Evolutionary conservation across 2,797 vertebrate genomes (phyloP).

Genomic region (Phataginus tetradactyla): DNA sequence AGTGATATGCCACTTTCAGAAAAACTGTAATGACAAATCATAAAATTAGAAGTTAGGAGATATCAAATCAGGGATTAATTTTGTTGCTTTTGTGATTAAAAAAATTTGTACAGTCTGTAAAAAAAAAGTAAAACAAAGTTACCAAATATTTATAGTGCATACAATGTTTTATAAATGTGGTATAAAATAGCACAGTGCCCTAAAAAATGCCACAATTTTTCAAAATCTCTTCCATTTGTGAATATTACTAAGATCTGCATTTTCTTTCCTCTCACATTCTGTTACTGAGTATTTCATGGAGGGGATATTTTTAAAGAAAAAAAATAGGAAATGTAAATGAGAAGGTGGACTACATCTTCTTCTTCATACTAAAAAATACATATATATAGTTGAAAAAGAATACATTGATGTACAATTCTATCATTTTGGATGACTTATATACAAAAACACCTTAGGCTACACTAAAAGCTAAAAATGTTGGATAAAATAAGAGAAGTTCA

Average conservation of each 20-base stretch:
- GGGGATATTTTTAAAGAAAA: background rate
- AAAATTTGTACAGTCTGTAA: background rate
- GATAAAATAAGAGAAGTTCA: background rate
- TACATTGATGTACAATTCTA: background rate
- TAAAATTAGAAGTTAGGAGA: slow-evolving; percentile 2
- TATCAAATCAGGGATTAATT: slow-evolving; percentile 21
- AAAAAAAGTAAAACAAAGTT: slow-evolving; percentile 27
- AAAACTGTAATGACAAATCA: background rate
- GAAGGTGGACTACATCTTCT: background rate
- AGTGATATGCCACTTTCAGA: background rate
- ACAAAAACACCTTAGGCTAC: background rate
- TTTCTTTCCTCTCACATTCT: background rate
- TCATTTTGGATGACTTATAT: background rate
- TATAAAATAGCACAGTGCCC: background rate
- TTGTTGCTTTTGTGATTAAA: slow-evolving; percentile 1
- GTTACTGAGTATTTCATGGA: background rate
- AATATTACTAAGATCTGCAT: background rate
- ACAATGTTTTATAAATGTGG: background rate
- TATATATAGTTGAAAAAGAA: background rate
- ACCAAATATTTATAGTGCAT: slow-evolving; percentile 27
- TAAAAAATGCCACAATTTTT: background rate
- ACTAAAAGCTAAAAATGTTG: background rate
- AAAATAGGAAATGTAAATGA: background rate
- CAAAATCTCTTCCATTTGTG: background rate
- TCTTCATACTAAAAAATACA: background rate